Evolutionary conservation across 1,140 invertebrate genomes (phyloP), one percentile per base, ranked within the genome.

Genomic region (Pseudomyrmex dendroicus): DNA sequence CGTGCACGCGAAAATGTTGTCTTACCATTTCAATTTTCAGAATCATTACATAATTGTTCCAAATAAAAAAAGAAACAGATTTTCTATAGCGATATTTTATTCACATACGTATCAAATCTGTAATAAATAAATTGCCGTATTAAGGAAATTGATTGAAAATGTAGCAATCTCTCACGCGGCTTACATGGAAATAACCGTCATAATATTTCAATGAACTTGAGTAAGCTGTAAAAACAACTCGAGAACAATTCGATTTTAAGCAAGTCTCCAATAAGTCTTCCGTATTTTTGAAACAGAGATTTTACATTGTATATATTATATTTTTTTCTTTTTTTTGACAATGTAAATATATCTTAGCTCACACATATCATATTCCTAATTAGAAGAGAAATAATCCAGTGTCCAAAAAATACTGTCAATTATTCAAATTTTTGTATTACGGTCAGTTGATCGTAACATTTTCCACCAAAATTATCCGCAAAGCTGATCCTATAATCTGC

Each of bases 1-100:
- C 46, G n/a, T 48, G 22, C 76, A 35, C 35, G 35, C 35, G 8
- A 80, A 78, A 80, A 54, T 72, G 66, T 48, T 80, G 35, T 59
- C 52, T 35, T 61, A 59, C n/a, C 54, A 80, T 61, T 80, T 72
- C 56, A 80, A 72, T 80, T 80, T 72, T 22, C 46, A 80, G 76
- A 44, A 50, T 70, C 44, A 72, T 48, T 80, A 35, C 54, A 35
- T 35, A 35, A 22, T 12, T 61, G 46, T 25, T 48, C 15, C 54
- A 56, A 59, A 57, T 13, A 59, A n/a, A 70, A 25, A 17, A 20
- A 35, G 64, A 35, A 35, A 7, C 44, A 59, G 20, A 59, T 59
- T 61, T 61, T 48, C 25, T 72, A 35, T 12, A 4, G 13, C 1
- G 8, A 52, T 78, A 57, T 68, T 25, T 78, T 61, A 80, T 7